Base-by-base conservation (phyloP, 2,113 vertebrate species). In the Acanthisitta chloris region DNA sequence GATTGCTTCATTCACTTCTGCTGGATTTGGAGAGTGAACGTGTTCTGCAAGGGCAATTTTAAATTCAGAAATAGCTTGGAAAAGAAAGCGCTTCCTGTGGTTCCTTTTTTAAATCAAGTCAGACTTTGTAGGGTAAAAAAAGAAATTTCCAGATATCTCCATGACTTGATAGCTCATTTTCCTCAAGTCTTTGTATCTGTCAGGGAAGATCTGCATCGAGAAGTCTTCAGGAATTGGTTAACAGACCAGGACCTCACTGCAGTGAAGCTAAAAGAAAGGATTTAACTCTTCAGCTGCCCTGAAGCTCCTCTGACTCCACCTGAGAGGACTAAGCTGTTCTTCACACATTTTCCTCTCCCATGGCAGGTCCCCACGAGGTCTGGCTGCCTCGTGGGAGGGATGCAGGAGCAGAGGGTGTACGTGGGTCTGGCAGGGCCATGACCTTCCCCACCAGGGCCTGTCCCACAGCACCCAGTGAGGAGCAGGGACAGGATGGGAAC, bases 181-280 rank as follows among this genome's bases (percentile, higher is more conserved):
- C 36, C 26, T 82, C 20, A 51, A 58, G 6, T 4, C 26, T 79
- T 90, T 51, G 4, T 18, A 24, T 76, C 38, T 79, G 7, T 46
- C 34, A 78, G 33, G 31, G 33, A 20, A 81, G 26, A 6, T 45
- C 28, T 78, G 29, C 23, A 46, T 38, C 38, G 85, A 46, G 28
- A 79, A 36, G 52, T 51, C 4, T 28, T 13, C 1, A 0, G 10
- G 8, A 20, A 1, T 1, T 20, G 24, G 10, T 64, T 85, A 74
- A 85, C 7, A 71, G 49, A 92, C 5, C 17, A 64, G 24, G 18
- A 65, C 26, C 14, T 14, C 59, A 29, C 8, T n/a, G 18, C 14
- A 78, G 29, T 42, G 36, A 84, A 84, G 20, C 10, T 34, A 40
- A 55, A 79, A 59, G 15, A 57, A 67, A 65, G 9, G 5, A 34